Base-by-base conservation (phyloP, 2,888 invertebrate species). In the Bellardia pandia region DNA sequence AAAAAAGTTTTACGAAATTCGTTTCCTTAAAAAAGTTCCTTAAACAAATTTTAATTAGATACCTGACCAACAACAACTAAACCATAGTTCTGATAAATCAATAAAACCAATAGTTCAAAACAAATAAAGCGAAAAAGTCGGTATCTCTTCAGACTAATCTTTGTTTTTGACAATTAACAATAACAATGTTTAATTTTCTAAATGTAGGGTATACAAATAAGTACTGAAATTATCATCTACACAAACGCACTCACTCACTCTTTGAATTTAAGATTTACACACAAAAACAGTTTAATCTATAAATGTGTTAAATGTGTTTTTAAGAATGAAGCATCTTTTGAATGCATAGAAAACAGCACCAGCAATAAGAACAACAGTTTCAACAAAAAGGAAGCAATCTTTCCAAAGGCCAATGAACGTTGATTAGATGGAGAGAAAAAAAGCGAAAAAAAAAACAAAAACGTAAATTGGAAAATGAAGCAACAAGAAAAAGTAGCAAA, bases 331-430 rank as follows among this genome's bases (percentile, higher is more conserved):
- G 45, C 37, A 45, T 68, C 23, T 71, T 58, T 60, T 30, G 30
- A 66, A 74, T 56, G 45, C 53, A 64, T 42, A 40, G 62, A 56
- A 64, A 71, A 62, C 30, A n/a, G 37, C 37, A 8, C 8, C 23
- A 60, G 56, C 51, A 51, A 56, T n/a, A n/a, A 71, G 40, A 53
- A 13, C 16, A 56, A 56, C 56, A 71, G 37, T 37, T 37, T 42
- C 14, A 62, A 83, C 75, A 51, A 56, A 77, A 74, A 68, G 72
- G 77, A 86, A 78, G 71, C 69, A 37, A 68, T 58, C 13, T 16
- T 51, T 69, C 30, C 9, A 82, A 69, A 86, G 86, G 79, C 79
- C 79, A 86, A 83, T 79, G 83, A 86, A 83, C 80, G 86, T 83
- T 86, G 66, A 80, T 72, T 71, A 80, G 51, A 66, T 56, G 58